Conservation (phyloP, 2,888 invertebrate genomes). For the Subacronicta megacephala region DNA sequence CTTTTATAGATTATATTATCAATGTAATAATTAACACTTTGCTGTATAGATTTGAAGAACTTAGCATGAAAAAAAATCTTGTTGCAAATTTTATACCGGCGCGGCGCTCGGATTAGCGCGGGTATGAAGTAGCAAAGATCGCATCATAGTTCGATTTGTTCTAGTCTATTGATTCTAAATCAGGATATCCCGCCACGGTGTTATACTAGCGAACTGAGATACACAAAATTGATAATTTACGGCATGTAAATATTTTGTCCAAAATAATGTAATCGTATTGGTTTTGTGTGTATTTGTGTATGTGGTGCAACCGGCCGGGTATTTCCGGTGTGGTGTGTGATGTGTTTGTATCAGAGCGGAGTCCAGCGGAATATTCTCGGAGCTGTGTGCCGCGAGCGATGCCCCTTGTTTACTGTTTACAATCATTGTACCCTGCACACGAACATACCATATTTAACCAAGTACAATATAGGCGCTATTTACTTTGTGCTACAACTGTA, state of each 20-base stretch:
- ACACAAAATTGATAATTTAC: slow-evolving; percentile 33
- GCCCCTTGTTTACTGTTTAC: slow-evolving; percentile 79
- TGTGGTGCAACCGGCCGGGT: slow-evolving; percentile 67
- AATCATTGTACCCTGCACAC: slow-evolving; percentile 53
- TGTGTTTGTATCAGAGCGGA: slow-evolving; percentile 69
- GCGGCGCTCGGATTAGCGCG: not conserved
- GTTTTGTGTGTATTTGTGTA: slow-evolving; percentile 55
- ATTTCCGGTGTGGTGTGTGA: slow-evolving; percentile 75
- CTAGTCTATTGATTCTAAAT: slow-evolving; percentile 34
- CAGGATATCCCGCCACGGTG: slow-evolving; percentile 36
- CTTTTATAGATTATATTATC: too few relatives aligned
- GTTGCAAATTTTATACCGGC: slow-evolving; percentile 6
- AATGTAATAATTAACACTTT: too few relatives aligned
- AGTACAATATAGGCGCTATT: slow-evolving; percentile 43
- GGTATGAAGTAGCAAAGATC: slow-evolving; percentile 26
- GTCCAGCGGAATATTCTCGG: slow-evolving; percentile 84
- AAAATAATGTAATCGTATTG: slow-evolving; percentile 47
- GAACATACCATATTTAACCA: slow-evolving; percentile 41
- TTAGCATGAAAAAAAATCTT: not conserved
- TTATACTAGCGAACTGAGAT: slow-evolving; percentile 39
- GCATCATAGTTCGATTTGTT: slow-evolving; percentile 35
- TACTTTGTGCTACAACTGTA: slow-evolving; percentile 31
- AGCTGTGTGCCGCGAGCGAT: slow-evolving; percentile 72
- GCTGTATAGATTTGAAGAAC: too few relatives aligned
- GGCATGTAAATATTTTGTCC: slow-evolving; percentile 47